A percentile compares a stretch with the other conserved stretches of the same genome.
phyloP scores from a whole-genome alignment of 2,797 vertebrate species.

The Glossophaga mutica region DNA sequence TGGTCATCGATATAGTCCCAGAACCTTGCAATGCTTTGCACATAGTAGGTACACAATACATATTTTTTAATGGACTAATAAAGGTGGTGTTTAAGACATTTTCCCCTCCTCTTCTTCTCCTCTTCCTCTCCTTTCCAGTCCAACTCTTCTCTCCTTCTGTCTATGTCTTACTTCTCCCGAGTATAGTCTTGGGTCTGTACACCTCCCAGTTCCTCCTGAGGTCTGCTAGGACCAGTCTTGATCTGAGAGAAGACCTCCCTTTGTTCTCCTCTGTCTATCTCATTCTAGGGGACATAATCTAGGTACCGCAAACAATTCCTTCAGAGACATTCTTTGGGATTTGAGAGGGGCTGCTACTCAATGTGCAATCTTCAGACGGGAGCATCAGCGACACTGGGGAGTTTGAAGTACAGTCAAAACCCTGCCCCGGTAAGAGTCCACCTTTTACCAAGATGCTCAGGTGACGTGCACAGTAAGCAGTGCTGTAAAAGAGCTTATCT shows the following conservation, averaged over 20 bases:
- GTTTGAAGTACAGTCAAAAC: neutral
- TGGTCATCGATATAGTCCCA: neutral
- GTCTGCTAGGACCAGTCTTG: neutral
- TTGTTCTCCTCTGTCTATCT: neutral
- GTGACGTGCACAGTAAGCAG: too few relatives aligned
- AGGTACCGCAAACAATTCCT: neutral
- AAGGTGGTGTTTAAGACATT: neutral
- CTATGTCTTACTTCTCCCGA: neutral
- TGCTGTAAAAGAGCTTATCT: neutral
- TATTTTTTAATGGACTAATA: neutral
- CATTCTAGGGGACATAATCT: neutral
- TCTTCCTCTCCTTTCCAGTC: neutral
- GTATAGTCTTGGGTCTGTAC: neutral
- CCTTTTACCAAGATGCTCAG: neutral
- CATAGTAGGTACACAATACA: neutral
- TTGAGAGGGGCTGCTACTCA: neutral
- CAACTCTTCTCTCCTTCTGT: too few relatives aligned
- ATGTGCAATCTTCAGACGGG: neutral
- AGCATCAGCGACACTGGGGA: too few relatives aligned
- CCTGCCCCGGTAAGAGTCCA: neutral
- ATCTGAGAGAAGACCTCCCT: neutral
- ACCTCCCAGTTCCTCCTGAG: too few relatives aligned
- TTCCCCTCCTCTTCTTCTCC: neutral
- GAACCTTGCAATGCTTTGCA: neutral
- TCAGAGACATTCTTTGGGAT: neutral